Base-by-base conservation (phyloP, 2,113 vertebrate species). In the Tupaia tana region DNA sequence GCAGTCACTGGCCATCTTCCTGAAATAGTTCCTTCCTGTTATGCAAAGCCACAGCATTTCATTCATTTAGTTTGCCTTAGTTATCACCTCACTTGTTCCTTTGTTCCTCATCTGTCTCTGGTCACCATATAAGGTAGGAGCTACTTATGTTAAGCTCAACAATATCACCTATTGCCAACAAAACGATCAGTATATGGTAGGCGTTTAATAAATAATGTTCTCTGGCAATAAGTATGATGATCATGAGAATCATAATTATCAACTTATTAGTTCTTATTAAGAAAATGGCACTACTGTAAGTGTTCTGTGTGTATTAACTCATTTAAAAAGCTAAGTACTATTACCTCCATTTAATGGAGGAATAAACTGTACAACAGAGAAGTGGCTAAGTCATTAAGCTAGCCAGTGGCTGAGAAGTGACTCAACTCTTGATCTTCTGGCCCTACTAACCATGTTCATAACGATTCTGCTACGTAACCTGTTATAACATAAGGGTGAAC, bases 121-220 rank as follows among this genome's bases (percentile, higher is more conserved):
- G 0, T 86, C 22, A 43, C 4, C 66, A 22, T 24, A 8, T 10
- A 85, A 5, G 15, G 14, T 59, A 79, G 22, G 11, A 84, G 13
- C n/a, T 80, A 69, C 64, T 86, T 63, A 22, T 71, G 6, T 61
- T n/a, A 64, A 22, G 24, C 27, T 93, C 1, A 3, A 56, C 25
- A 27, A 1, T 63, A 27, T 69, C 86, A 82, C 2, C 4, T 16
- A 31, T 29, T 82, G 25, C n/a, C 12, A 59, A 69, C 2, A 89
- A 80, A 94, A 78, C 43, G 22, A 22, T 61, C 22, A 73, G 15
- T 9, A 67, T 15, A n/a, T 2, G 34, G 24, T 13, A 85, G 11
- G 14, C 59, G 85, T 79, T 89, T 95, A 90, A 52, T 77, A 92
- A 64, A 25, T n/a, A 91, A 79, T 88, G 2, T 20, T 14, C 31